phyloP scores from a whole-genome alignment of 2,113 vertebrate genomes.

The Falcunculus frontatus region DNA sequence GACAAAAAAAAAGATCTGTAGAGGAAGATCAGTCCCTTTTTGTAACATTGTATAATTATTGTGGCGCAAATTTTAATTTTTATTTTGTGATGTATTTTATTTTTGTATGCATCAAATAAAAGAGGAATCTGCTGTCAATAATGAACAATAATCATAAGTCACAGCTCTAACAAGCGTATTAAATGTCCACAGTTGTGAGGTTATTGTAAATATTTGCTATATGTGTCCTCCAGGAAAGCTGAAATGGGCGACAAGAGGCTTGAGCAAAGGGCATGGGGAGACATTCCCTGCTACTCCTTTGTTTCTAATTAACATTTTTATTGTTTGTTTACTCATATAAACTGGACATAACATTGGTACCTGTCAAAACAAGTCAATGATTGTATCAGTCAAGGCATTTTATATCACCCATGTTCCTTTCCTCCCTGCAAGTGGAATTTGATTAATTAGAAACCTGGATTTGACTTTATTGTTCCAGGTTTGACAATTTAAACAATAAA shows the following conservation, averaged over 20 bases:
- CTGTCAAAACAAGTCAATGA: slow-evolving; percentile 37
- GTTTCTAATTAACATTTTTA: background rate
- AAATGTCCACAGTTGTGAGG: background rate
- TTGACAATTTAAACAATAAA: background rate
- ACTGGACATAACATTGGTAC: background rate
- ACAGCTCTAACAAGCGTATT: background rate
- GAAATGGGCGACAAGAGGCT: background rate
- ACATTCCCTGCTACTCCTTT: background rate
- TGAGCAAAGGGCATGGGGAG: background rate
- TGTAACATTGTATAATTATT: background rate
- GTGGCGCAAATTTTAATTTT: background rate
- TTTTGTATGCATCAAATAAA: background rate
- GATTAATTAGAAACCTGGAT: background rate
- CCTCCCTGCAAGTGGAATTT: background rate
- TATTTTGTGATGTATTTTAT: background rate
- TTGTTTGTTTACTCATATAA: background rate
- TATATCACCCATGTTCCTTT: background rate
- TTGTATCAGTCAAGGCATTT: background rate
- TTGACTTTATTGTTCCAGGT: background rate
- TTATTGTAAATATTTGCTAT: background rate
- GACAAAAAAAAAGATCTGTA: background rate
- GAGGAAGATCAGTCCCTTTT: background rate
- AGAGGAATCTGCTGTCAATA: background rate
- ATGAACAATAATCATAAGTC: background rate
- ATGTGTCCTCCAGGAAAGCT: background rate